A percentile compares a stretch with the other conserved stretches of the same genome.
Conservation (phyloP, 2,888 invertebrate species). For the Sinhomidia bicolor region DNA sequence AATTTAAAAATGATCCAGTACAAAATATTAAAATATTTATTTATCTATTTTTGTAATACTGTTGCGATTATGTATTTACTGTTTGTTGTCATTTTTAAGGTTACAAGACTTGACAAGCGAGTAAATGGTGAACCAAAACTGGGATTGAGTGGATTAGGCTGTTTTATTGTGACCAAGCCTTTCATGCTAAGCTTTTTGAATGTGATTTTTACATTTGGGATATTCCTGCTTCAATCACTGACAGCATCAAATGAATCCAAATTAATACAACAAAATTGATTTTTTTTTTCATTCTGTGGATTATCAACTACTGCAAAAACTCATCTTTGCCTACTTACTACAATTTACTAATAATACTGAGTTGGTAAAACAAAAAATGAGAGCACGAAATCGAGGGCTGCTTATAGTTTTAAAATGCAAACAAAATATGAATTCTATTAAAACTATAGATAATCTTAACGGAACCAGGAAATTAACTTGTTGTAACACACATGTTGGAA, state of each 20-base stretch:
- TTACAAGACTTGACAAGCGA: constrained; percentile 32
- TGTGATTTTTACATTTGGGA: constrained; percentile 70
- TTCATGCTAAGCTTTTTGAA: constrained; percentile 66
- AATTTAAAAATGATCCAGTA: constrained; percentile 51
- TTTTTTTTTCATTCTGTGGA: too few relatives aligned
- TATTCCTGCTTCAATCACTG: constrained; percentile 60
- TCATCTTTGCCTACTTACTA: too few relatives aligned
- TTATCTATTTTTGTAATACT: not conserved
- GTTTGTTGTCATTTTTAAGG: not conserved
- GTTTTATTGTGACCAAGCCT: constrained; percentile 67
- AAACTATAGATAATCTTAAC: too few relatives aligned
- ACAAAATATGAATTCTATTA: too few relatives aligned
- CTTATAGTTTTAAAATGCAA: too few relatives aligned
- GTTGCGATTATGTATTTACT: not conserved
- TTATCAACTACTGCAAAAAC: too few relatives aligned
- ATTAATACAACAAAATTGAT: too few relatives aligned
- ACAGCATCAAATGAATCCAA: not conserved
- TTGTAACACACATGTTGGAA: too few relatives aligned
- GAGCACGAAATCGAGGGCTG: too few relatives aligned
- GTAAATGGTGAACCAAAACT: constrained; percentile 62
- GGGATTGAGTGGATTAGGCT: constrained; percentile 62
- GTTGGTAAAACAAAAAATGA: too few relatives aligned
- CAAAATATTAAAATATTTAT: not conserved
- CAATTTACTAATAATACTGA: too few relatives aligned
- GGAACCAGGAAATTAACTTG: too few relatives aligned